Conservation (phyloP, 2,113 vertebrate species). For the Okapia johnstoni region DNA sequence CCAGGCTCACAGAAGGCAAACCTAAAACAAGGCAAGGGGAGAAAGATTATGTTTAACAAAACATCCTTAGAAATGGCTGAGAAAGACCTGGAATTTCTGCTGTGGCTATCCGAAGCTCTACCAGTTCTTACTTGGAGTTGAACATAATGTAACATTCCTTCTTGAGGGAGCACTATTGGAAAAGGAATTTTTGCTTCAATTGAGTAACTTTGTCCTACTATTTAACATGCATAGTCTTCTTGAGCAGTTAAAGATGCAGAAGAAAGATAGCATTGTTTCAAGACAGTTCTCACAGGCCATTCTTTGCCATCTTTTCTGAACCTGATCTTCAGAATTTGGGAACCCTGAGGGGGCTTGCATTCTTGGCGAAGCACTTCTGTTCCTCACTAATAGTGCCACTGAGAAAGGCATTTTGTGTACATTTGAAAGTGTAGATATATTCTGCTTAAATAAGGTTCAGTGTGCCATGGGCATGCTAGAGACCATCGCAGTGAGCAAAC, state of each 20-base stretch:
- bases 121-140: background rate
- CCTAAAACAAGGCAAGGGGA: background rate
- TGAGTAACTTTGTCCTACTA: slow-evolving; percentile 35
- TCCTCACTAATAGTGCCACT: background rate
- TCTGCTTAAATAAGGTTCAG: background rate
- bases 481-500: background rate
- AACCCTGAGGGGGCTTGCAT: slow-evolving; percentile 2
- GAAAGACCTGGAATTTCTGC: background rate
- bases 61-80: background rate
- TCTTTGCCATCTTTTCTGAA: slow-evolving; percentile 37
- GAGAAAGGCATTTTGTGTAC: slow-evolving; percentile 18
- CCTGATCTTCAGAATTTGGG: slow-evolving; percentile 44
- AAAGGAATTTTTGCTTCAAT: slow-evolving; percentile 50
- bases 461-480: background rate
- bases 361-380: slow-evolving; percentile 1
- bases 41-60: background rate
- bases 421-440: background rate
- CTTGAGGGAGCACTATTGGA: background rate
- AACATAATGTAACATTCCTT: slow-evolving; percentile 22
- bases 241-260: slow-evolving; percentile 34
- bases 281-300: slow-evolving; percentile 29
- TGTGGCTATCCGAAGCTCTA: background rate
- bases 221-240: slow-evolving; percentile 26
- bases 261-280: slow-evolving; percentile 67
- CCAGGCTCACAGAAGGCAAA: background rate